phyloP scores from a whole-genome alignment of 2,797 vertebrate genomes.

The Xerus rutilus region DNA sequence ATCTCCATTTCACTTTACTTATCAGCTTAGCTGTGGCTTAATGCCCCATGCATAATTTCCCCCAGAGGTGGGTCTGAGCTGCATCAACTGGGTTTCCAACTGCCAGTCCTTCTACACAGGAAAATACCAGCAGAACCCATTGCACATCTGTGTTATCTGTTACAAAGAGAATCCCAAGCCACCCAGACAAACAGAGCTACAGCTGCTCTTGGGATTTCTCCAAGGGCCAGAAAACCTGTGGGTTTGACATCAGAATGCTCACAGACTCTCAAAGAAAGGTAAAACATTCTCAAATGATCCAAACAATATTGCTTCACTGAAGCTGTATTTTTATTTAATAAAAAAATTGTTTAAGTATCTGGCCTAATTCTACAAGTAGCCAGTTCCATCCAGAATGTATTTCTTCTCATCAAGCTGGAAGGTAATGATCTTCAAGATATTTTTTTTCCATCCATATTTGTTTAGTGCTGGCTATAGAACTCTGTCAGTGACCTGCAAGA shows the following conservation, averaged over 20 bases:
- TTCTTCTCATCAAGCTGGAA: neutral
- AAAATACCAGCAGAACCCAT: conserved; percentile 68
- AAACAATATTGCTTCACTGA: conserved; percentile 14
- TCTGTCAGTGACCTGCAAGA: neutral
- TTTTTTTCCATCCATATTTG: neutral
- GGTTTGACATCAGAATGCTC: neutral
- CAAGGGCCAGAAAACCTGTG: conserved; percentile 58
- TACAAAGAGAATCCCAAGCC: conserved; percentile 58
- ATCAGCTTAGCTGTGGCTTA: conserved; percentile 58
- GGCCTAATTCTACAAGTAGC: neutral
- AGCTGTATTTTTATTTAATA: neutral
- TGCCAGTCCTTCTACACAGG: conserved; percentile 30
- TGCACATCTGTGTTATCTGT: conserved; percentile 60
- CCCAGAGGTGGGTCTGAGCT: conserved; percentile 52
- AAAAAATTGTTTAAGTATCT: neutral
- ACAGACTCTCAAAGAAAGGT: neutral
- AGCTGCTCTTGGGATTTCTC: neutral
- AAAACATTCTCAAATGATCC: conserved; percentile 17
- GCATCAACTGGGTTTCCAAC: neutral
- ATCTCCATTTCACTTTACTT: conserved; percentile 57
- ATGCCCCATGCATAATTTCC: conserved; percentile 62
- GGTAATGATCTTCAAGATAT: neutral
- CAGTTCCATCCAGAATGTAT: conserved; percentile 7
- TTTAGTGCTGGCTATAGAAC: neutral
- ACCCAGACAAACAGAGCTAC: conserved; percentile 46